phyloP scores from a whole-genome alignment of 1,140 invertebrate species.

The Cardiocondyla obscurior region DNA sequence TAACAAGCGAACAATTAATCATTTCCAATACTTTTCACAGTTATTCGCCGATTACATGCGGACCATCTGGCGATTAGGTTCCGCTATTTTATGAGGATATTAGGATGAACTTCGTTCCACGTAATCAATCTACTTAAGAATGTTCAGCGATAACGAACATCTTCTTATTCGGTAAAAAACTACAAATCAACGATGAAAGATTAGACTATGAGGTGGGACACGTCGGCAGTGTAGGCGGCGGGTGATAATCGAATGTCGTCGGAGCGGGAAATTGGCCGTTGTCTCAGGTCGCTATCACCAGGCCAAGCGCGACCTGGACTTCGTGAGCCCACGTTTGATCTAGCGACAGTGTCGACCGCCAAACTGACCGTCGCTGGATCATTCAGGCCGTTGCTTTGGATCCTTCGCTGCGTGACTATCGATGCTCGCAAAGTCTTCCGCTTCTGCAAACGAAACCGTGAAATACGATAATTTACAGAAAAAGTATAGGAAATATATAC shows the following conservation, averaged over 20 bases:
- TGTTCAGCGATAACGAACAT: not conserved
- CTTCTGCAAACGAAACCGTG: constrained; percentile 86
- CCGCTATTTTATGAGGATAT: not conserved
- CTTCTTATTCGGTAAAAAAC: constrained; percentile 33
- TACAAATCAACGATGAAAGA: constrained; percentile 26
- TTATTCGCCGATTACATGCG: not conserved
- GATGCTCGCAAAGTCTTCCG: constrained; percentile 91
- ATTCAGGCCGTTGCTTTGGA: constrained; percentile 92
- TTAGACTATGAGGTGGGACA: constrained; percentile 77
- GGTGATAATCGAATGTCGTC: constrained; percentile 76
- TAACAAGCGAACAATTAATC: constrained; percentile 35
- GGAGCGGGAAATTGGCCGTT: constrained; percentile 67
- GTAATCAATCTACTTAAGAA: constrained; percentile 25
- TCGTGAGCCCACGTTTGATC: constrained; percentile 76
- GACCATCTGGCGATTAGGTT: not conserved
- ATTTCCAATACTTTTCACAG: not conserved
- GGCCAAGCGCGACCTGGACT: constrained; percentile 87
- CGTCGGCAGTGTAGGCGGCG: constrained; percentile 75
- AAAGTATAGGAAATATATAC: not conserved
- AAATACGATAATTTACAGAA: not conserved
- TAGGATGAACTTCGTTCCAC: not conserved
- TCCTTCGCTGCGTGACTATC: constrained; percentile 89
- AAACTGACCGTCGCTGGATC: constrained; percentile 90
- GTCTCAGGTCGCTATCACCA: constrained; percentile 85
- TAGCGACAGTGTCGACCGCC: constrained; percentile 87